These are phyloP conservation scores for Wasmannia auropunctata DNA, from an alignment of 1,140 invertebrate species.

Conservation along the genomic window DNA sequence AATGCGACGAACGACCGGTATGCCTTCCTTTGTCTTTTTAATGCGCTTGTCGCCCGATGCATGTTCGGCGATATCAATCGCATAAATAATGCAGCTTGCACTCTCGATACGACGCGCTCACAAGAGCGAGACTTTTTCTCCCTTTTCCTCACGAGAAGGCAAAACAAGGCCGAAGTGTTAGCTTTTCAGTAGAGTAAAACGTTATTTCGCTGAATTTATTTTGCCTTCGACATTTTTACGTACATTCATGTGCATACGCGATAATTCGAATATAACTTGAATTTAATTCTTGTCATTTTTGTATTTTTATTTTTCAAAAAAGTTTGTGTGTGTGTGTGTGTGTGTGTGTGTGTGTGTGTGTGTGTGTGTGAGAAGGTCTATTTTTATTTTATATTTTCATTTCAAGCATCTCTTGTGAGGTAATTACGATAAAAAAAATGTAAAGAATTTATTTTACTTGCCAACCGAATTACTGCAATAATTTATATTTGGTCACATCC, in stretches of 20 bases:
- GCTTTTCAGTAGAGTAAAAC: not conserved
- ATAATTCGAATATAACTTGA: not conserved
- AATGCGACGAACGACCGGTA: not conserved
- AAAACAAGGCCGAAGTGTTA: not conserved
- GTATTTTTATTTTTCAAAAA: too few relatives aligned
- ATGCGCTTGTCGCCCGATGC: not conserved
- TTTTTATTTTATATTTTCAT: slow-evolving; percentile 1
- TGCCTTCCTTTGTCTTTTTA: slow-evolving; percentile 23
- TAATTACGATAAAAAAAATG: not conserved
- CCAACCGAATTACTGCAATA: not conserved
- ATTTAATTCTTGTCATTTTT: not conserved
- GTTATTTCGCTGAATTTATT: not conserved
- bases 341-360: not conserved
- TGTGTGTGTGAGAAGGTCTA: not conserved
- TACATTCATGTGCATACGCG: not conserved
- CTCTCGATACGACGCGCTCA: not conserved
- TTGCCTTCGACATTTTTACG: not conserved
- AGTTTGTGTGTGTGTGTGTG: not conserved
- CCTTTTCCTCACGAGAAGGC: not conserved
- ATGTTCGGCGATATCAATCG: not conserved
- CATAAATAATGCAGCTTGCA: slow-evolving; percentile 34
- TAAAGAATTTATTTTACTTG: not conserved
- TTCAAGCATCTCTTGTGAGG: not conserved
- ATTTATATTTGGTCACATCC: not conserved
- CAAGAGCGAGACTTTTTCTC: slow-evolving; percentile 1